phyloP scores from a whole-genome alignment of 2,113 vertebrate genomes.

The Falco punctatus region DNA sequence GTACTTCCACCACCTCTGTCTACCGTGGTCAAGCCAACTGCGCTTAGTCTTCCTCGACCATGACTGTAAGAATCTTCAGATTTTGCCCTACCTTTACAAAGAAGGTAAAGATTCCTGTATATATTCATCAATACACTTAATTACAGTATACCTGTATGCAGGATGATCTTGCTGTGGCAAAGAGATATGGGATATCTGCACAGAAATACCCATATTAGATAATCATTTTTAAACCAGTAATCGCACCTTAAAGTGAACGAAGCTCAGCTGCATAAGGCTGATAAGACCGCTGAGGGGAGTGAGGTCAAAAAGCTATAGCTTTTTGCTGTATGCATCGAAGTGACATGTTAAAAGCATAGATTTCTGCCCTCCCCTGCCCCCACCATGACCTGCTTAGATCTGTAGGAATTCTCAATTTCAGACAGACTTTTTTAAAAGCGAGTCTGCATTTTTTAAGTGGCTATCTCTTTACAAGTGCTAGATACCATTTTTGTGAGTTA shows the following conservation, averaged over 20 bases:
- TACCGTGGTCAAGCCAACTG: neutral
- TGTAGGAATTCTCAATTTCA: neutral
- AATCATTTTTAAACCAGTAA: neutral
- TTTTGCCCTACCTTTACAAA: neutral
- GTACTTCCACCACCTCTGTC: neutral
- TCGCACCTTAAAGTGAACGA: neutral
- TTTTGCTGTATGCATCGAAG: neutral
- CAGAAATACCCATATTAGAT: neutral
- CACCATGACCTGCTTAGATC: neutral
- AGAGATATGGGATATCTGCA: neutral
- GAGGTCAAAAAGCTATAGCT: neutral
- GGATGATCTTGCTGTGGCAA: neutral
- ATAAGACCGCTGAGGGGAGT: neutral
- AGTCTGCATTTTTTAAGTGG: neutral
- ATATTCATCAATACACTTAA: neutral
- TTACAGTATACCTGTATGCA: neutral
- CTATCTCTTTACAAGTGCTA: neutral
- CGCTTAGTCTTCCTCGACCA: slow-evolving; percentile 19
- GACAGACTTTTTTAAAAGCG: neutral
- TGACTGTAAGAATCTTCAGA: slow-evolving; percentile 57
- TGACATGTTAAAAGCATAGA: neutral
- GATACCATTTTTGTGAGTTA: neutral
- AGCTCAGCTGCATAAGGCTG: neutral
- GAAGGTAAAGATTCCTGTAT: neutral
- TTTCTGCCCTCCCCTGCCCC: fast-evolving